A percentile compares a stretch with the other conserved stretches of the same genome.
These are phyloP conservation scores for Cerceris ruficornis DNA, from an alignment of 2,888 invertebrate genomes.

Conservation along the genomic window DNA sequence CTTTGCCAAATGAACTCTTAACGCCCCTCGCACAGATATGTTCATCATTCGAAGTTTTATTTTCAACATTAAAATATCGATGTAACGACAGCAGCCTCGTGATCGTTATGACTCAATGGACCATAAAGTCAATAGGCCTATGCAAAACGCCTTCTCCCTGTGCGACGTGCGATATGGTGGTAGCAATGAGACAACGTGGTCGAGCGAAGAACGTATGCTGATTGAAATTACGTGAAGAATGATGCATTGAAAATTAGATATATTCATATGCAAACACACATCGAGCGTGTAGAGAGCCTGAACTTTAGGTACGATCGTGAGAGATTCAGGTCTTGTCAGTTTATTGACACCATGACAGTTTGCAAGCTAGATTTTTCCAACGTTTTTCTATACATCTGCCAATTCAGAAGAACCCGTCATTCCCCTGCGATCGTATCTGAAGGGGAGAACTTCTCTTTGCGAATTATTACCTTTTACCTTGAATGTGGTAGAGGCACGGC, in stretches of 20 bases:
- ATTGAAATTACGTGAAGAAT: constrained; percentile 43
- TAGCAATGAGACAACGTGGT: constrained; percentile 33
- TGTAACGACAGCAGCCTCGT: constrained; percentile 41
- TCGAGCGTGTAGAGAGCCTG: constrained; percentile 60
- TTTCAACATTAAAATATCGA: constrained; percentile 57
- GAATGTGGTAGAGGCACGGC: constrained; percentile 76
- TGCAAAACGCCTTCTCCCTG: constrained; percentile 33
- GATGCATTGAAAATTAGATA: constrained; percentile 37
- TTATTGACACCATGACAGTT: neutral
- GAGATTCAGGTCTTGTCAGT: constrained; percentile 14
- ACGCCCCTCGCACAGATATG: constrained; percentile 19
- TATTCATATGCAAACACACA: constrained; percentile 52
- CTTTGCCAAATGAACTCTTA: constrained; percentile 66
- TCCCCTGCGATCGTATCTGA: constrained; percentile 63
- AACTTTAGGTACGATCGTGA: constrained; percentile 60
- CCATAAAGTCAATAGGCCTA: neutral
- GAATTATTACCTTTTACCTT: constrained; percentile 77
- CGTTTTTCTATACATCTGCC: neutral
- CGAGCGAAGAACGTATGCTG: constrained; percentile 10
- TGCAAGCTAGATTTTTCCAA: no score
- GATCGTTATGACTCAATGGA: constrained; percentile 55
- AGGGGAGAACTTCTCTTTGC: constrained; percentile 61
- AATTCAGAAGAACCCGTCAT: neutral
- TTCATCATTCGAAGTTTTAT: constrained; percentile 34
- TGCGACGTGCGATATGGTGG: constrained; percentile 51